Percentiles rank a stretch among this genome's conserved stretches.
Conservation (phyloP, 2,113 vertebrate species). For the Corapipo altera region DNA sequence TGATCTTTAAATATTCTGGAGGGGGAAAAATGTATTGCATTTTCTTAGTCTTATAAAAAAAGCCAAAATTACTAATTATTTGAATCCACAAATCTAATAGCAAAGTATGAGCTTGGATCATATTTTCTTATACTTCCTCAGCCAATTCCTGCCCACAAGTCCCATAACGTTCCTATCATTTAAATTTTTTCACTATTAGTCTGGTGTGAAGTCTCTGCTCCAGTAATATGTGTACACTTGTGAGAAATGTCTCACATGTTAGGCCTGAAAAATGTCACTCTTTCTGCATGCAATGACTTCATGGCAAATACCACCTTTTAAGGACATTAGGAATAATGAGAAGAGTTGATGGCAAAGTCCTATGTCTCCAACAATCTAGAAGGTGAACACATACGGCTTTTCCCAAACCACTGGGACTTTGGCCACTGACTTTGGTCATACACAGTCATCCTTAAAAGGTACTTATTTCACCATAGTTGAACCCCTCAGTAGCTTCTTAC, state of each 20-base stretch:
- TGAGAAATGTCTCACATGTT: neutral
- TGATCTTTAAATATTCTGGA: neutral
- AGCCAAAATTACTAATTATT: neutral
- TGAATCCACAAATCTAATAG: neutral
- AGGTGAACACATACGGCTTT: neutral
- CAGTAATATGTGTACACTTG: neutral
- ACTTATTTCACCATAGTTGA: neutral
- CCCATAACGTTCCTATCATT: neutral
- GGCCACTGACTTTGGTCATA: neutral
- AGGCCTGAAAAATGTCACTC: neutral
- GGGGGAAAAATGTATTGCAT: neutral
- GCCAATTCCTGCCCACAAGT: neutral
- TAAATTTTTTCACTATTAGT: neutral
- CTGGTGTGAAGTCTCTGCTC: neutral
- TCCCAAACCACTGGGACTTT: neutral
- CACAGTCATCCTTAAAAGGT: neutral
- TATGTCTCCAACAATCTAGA: neutral
- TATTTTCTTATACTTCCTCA: neutral
- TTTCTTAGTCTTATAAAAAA: neutral
- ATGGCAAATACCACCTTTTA: neutral
- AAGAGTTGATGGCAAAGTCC: neutral
- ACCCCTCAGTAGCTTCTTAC: neutral
- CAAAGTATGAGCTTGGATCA: neutral
- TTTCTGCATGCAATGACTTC: neutral
- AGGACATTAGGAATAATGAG: neutral